Base-by-base conservation (phyloP, 2,797 vertebrate genomes). In the Enteromius afrohamiltoni region DNA sequence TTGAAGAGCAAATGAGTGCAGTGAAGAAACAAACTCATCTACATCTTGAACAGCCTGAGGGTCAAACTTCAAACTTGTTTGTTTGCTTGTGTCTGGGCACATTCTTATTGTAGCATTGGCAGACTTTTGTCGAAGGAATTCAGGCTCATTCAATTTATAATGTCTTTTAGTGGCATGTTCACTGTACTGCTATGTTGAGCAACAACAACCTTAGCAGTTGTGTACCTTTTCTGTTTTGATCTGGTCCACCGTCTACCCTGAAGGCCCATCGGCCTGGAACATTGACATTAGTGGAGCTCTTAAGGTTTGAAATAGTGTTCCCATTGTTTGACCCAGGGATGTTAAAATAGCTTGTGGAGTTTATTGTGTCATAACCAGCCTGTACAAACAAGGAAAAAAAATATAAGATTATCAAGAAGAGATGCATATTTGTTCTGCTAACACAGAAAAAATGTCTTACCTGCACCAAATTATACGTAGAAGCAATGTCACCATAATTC, bases 281-380 rank as follows among this genome's bases (percentile, higher is more conserved):
- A n/a, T 80, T 86, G 4, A 88, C 87, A 74, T 88, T 88, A 62
- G 70, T 85, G 13, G 75, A 62, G 31, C 70, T 37, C 1, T 5
- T 62, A 1, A 88, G 83, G 16, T 62, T 37, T 26, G 62, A n/a
- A 47, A 76, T 47, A 29, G 1, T 0, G 6, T 0, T 80, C 1
- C 58, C 29, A 37, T 40, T 3, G 47, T 47, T 29, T 71, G 82
- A 76, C 6, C 34, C 75, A 19, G 83, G 70, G 47, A 88, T 71
- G 0, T 31, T 26, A 76, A 68, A 80, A 26, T 82, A 68, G 11
- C 7, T 1, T 0, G 47, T 68, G 26, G 85, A 86, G 77, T 80
- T 83, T 14, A 77, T 4, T 7, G 85, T 82, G 64, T 86, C 80
- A 80, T 85, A 88, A 10, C 87, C 87, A 60, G 85, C 87, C 87